Conservation (phyloP, 2,888 invertebrate species). For the Melanostoma scalare region DNA sequence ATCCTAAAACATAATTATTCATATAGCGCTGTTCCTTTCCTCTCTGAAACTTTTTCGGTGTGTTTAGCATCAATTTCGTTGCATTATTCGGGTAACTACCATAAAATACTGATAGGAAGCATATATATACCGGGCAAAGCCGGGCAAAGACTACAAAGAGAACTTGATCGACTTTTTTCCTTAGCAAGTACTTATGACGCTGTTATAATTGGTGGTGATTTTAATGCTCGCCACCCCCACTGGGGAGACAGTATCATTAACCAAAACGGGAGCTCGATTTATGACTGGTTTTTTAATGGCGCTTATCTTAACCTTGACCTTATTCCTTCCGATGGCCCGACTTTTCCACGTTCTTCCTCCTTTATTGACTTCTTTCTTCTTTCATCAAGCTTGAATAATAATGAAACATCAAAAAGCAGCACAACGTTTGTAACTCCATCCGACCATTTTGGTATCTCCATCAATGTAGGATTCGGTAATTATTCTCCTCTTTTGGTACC, state of each 20-base stretch:
- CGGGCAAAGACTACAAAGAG: background rate
- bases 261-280: too few relatives aligned
- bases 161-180: slow-evolving; percentile 7
- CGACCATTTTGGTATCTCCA: background rate
- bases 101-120: slow-evolving; percentile 9
- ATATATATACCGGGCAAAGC: slow-evolving; percentile 8
- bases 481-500: slow-evolving; percentile 5
- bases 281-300: too few relatives aligned
- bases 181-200: slow-evolving; percentile 6
- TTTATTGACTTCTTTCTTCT: too few relatives aligned
- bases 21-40: slow-evolving; percentile 13
- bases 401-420: background rate
- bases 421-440: background rate
- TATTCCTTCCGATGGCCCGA: too few relatives aligned
- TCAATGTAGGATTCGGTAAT: background rate
- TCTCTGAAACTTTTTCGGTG: slow-evolving; percentile 11
- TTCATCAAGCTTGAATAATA: too few relatives aligned
- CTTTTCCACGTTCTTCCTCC: too few relatives aligned
- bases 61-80: slow-evolving; percentile 12
- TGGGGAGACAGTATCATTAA: too few relatives aligned
- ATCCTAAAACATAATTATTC: too few relatives aligned
- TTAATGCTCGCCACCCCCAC: too few relatives aligned
- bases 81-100: background rate
- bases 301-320: too few relatives aligned
- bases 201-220: background rate